Base-by-base conservation (phyloP, 2,888 invertebrate genomes). In the Aporophyla lueneburgensis region DNA sequence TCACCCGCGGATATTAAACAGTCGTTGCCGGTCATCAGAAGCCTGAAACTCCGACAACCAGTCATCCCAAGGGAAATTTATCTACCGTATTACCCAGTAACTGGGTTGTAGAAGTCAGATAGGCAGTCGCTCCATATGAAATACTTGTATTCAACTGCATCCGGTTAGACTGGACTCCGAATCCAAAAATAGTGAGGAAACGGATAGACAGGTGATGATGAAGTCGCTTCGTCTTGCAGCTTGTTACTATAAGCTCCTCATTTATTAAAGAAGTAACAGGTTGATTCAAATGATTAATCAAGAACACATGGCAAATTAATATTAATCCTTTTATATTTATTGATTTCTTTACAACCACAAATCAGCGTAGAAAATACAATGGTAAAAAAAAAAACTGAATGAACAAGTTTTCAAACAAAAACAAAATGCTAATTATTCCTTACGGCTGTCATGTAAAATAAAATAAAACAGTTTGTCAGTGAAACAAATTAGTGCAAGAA, bases 381-480 rank as follows among this genome's bases (percentile, higher is more conserved):
- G 3, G 21, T n/a, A n/a, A n/a, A 0, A 3, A 1, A 9, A 43
- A 74, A 59, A 72, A 68, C 24, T 33, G n/a, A 58, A 62, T 69
- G 10, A 71, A 80, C 24, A 68, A 33, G 49, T 24, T 66, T 43
- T 3, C 3, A 43, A 78, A 79, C 21, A 66, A 67, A 75, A 81
- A 62, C 58, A 69, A 62, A 85, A 81, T 59, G 54, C 63, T 10
- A 46, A n/a, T 59, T 71, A 66, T 71, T 72, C 7, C 58, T 7
- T 78, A 87, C 86, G 86, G 81, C 86, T 87, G 87, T 86, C 87
- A 83, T 76, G 85, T 78, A 65, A 69, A 61, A 73, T 82, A 76
- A 76, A 87, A 87, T 86, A 86, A 86, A 89, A 90, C 85, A 80
- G 87, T 83, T 85, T 88, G 87, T 86, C 86, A 87, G 87, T 83